Base-by-base conservation (phyloP, 1,140 invertebrate genomes). In the Spodoptera litura region DNA sequence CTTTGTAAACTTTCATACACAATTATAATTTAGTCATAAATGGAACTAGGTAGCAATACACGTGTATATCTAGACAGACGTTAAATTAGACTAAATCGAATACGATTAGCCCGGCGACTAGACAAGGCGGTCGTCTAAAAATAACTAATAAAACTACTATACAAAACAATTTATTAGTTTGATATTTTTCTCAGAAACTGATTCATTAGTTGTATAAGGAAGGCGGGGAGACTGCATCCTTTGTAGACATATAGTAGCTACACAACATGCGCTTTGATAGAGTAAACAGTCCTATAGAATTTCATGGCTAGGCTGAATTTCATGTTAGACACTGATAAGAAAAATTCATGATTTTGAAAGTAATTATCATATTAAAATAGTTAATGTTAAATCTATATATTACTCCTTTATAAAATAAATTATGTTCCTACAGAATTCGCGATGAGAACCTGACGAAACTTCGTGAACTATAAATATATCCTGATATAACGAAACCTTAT, bases 111-210 rank as follows among this genome's bases (percentile, higher is more conserved):
- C 15, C 31, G 53, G 20, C 52, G 66, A 55, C 74, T 77, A 77
- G 62, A 68, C 74, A 77, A 68, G 38, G 31, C 35, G 61, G 25
- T 56, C 52, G n/a, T 56, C 62, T 68, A 68, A 77, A 77, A 77
- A 77, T 77, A 77, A 38, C 51, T 53, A 27, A 77, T 55, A 68
- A 56, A 68, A 68, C 27, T 25, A 59, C 9, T 38, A 49, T 55
- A 55, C 15, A 64, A 44, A 68, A 35, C 27, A 13, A 56, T 77
- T 77, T 68, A 53, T 38, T 15, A 49, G 71, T 53, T 35, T 35
- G n/a, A 77, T 66, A 68, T 68, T 13, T 61, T 77, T 77, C 74
- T 77, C 13, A 49, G 74, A 77, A 77, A 68, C 56, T 49, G 52
- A 56, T 68, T 68, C 51, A 58, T 64, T 8, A 31, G 20, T 49